A percentile compares a stretch with the other conserved stretches of the same genome.
These are phyloP conservation scores for Barnardius zonarius DNA, from an alignment of 2,113 vertebrate species.

Conservation along the genomic window DNA sequence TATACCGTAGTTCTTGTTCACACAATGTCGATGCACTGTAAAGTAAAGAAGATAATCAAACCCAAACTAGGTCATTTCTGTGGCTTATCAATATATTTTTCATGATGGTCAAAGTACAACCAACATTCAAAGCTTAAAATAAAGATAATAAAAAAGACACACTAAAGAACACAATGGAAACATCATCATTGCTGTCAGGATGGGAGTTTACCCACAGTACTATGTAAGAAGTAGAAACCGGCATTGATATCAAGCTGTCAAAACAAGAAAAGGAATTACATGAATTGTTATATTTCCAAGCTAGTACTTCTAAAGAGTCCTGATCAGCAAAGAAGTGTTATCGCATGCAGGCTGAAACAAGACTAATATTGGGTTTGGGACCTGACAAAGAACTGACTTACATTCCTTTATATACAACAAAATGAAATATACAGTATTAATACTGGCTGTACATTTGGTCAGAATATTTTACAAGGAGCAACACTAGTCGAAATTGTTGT, in stretches of 20 bases:
- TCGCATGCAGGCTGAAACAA: constrained; percentile 71
- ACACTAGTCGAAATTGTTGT: neutral
- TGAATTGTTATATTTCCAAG: constrained; percentile 36
- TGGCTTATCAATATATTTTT: constrained; percentile 63
- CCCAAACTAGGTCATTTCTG: constrained; percentile 14
- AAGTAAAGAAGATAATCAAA: constrained; percentile 29
- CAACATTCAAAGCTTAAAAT: constrained; percentile 77
- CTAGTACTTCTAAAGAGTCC: constrained; percentile 50
- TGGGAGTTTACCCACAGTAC: constrained; percentile 78
- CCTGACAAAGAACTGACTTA: constrained; percentile 56
- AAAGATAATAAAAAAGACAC: constrained; percentile 53
- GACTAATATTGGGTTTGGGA: constrained; percentile 43
- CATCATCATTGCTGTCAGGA: constrained; percentile 80
- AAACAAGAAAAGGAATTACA: constrained; percentile 61
- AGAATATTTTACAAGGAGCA: constrained; percentile 27
- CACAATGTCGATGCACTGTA: constrained; percentile 5
- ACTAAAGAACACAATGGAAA: constrained; percentile 76
- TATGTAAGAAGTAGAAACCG: constrained; percentile 74
- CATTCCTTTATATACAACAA: constrained; percentile 75
- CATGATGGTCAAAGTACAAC: constrained; percentile 76
- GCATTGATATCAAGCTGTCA: constrained; percentile 80
- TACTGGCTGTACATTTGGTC: constrained; percentile 58
- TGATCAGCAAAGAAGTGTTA: constrained; percentile 64
- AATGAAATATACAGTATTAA: constrained; percentile 67
- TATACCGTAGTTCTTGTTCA: constrained; percentile 19